A percentile compares a stretch with the other conserved stretches of the same genome.
phyloP scores from a whole-genome alignment of 2,888 invertebrate species.

The Chouioia cunea region DNA sequence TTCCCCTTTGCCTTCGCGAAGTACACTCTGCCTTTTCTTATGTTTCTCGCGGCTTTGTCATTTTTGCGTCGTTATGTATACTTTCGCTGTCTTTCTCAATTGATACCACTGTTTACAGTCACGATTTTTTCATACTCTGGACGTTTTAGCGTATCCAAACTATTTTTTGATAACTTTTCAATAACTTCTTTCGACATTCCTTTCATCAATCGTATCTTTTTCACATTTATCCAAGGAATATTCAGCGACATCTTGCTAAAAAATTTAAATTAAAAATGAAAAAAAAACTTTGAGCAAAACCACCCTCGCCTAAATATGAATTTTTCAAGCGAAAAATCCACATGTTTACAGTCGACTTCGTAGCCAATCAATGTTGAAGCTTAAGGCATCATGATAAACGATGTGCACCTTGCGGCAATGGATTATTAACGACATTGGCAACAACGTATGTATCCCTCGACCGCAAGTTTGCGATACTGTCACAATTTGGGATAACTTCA shows the following conservation, averaged over 20 bases:
- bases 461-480: slow-evolving; percentile 1
- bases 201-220: slow-evolving; percentile 15
- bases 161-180: too few species aligned
- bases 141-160: too few species aligned
- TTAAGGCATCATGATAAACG: slow-evolving; percentile 58
- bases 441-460: slow-evolving; percentile 32
- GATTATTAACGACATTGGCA: slow-evolving; percentile 58
- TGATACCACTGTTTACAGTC: too few species aligned
- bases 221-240: slow-evolving; percentile 6
- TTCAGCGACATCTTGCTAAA: not conserved
- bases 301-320: too few species aligned
- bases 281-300: slow-evolving; percentile 45
- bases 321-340: too few species aligned
- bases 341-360: too few species aligned
- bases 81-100: not conserved
- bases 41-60: not conserved
- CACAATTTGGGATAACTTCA: slow-evolving; percentile 9
- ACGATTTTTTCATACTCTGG: too few species aligned
- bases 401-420: slow-evolving; percentile 54
- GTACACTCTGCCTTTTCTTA: not conserved
- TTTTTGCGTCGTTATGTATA: not conserved
- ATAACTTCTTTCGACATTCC: too few species aligned
- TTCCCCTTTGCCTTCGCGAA: not conserved
- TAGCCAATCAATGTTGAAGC: slow-evolving; percentile 54
- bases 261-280: not conserved